A percentile compares a stretch with the other conserved stretches of the same genome.
Conservation (phyloP, 1,140 invertebrate genomes). For the Sesamia nonagrioides region DNA sequence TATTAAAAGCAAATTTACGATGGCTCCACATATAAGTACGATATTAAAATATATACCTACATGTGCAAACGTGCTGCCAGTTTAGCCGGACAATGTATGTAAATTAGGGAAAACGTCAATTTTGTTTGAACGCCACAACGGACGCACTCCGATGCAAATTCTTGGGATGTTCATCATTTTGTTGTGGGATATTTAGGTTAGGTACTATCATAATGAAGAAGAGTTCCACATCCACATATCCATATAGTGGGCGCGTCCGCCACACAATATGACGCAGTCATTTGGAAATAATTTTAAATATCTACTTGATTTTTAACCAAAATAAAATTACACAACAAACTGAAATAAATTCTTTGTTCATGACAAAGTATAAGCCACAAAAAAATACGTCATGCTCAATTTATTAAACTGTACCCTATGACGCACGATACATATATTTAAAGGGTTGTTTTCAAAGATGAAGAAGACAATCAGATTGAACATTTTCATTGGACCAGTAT, state of each 20-base stretch:
- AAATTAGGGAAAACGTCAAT: constrained; percentile 21
- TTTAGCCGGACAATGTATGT: constrained; percentile 6
- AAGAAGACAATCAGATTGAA: no score
- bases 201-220: neutral
- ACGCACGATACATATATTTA: no score
- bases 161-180: constrained; percentile 18
- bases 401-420: no score
- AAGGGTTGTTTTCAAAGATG: no score
- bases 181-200: constrained; percentile 4
- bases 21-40: constrained; percentile 12
- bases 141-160: constrained; percentile 4
- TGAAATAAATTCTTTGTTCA: no score
- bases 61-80: constrained; percentile 15
- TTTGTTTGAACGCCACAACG: constrained; percentile 7
- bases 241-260: neutral
- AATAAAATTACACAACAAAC: no score
- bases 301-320: no score
- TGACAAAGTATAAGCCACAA: no score
- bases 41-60: constrained; percentile 24
- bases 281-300: no score
- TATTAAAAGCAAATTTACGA: constrained; percentile 48
- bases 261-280: no score
- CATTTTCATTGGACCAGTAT: no score
- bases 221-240: neutral
- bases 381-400: no score